Conservation (phyloP, 2,797 vertebrate genomes). For the Nyctibius grandis region DNA sequence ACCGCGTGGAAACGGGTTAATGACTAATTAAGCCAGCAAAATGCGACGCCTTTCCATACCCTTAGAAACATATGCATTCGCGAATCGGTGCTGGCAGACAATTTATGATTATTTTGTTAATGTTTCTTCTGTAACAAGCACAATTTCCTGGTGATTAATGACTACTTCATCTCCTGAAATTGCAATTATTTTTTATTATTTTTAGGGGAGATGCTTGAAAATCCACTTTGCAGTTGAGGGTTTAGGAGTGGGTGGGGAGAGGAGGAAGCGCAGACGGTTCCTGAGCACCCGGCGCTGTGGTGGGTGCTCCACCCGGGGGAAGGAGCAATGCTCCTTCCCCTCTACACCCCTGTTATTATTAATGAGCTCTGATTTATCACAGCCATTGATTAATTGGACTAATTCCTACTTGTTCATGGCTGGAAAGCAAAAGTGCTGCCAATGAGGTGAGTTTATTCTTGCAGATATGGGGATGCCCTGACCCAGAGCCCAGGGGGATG, state of each 20-base stretch:
- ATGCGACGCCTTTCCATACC: not conserved
- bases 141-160: conserved; percentile 50
- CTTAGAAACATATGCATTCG: not conserved
- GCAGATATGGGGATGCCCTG: rapidly evolving
- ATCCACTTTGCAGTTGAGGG: not conserved
- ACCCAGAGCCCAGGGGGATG: no score
- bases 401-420: not conserved
- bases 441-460: not conserved
- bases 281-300: rapidly evolving
- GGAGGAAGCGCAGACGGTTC: not conserved
- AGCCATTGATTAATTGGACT: not conserved
- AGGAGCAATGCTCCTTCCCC: not conserved
- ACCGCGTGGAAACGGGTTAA: not conserved
- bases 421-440: not conserved
- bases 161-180: not conserved
- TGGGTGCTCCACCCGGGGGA: not conserved
- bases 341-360: not conserved
- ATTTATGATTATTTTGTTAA: conserved; percentile 64
- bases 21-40: conserved; percentile 8
- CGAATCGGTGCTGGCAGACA: conserved; percentile 41
- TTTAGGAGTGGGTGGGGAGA: not conserved
- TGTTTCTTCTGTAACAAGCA: conserved; percentile 44
- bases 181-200: not conserved
- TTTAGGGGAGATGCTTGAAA: not conserved
- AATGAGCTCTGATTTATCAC: not conserved